These are phyloP conservation scores for Trichomalopsis sarcophagae DNA, from an alignment of 1,140 invertebrate species.

Conservation along the genomic window DNA sequence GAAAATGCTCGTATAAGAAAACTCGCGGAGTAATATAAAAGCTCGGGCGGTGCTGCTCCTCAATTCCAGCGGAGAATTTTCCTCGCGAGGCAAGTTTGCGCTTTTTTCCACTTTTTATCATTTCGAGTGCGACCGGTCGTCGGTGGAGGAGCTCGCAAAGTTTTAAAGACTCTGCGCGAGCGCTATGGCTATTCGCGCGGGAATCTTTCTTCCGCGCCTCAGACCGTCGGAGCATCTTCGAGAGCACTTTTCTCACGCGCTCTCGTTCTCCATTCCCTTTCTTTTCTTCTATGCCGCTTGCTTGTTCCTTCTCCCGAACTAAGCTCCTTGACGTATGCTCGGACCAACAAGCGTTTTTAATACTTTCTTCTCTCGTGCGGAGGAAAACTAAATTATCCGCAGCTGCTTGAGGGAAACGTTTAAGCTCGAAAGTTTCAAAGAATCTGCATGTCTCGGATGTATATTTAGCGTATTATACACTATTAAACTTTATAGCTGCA, in stretches of 20 bases:
- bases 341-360: slow-evolving; percentile 20
- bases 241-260: slow-evolving; percentile 4
- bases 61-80: background rate
- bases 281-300: slow-evolving; percentile 10
- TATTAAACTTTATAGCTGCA: too few relatives aligned
- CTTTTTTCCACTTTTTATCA: slow-evolving; percentile 7
- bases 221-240: background rate
- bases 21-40: slow-evolving; percentile 15
- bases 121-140: slow-evolving; percentile 6
- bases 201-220: background rate
- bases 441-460: background rate
- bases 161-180: slow-evolving; percentile 11
- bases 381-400: slow-evolving; percentile 18
- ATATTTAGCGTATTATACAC: background rate
- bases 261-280: slow-evolving; percentile 12
- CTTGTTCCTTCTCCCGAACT: slow-evolving; percentile 15
- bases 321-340: slow-evolving; percentile 25
- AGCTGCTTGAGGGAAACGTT: slow-evolving; percentile 25
- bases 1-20: background rate
- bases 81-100: background rate
- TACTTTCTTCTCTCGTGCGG: background rate
- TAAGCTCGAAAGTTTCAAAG: slow-evolving; percentile 34
- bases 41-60: background rate
- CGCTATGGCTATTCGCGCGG: background rate
- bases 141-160: slow-evolving; percentile 19